Base-by-base conservation (phyloP, 2,797 vertebrate species). In the Poeciliopsis infans region DNA sequence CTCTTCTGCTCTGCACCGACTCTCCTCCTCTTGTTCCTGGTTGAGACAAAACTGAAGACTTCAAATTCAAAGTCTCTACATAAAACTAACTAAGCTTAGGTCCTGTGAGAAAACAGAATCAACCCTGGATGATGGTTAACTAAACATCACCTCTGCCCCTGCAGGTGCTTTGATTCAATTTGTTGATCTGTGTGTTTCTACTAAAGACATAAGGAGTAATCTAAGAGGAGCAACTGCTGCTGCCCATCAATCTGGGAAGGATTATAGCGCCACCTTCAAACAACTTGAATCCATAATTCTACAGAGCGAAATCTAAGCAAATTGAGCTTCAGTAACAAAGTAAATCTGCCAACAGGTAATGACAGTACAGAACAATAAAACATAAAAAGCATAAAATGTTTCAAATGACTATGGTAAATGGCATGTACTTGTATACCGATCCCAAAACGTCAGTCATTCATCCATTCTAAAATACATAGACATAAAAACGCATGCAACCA, bases 1-100 rank as follows among this genome's bases (percentile, higher is more conserved):
- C 87, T 45, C 71, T 75, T 81, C 85, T 71, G 71, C 77, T 79
- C 84, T 33, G 87, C 85, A 25, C 41, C 1, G 59, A 75, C 71
- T 49, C 57, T 23, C 78, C 43, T 75, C 86, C 79, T 74, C 82
- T 70, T 64, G 59, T 72, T 83, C 13, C 47, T 64, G 36, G 59
- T 43, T 2, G 33, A 78, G 43, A 75, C n/a, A 72, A 70, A 25
- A 31, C 47, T n/a, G 4, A 69, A 55, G 39, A n/a, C 39, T 25
- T 71, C 1, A 72, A 72, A 36, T 28, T 16, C 11, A 7, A 69
- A n/a, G 51, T 53, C 33, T 18, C 10, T 36, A 66, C 61, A 66
- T 23, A 11, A 20, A 36, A 36, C 20, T 20, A 23, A 66, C 16
- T 23, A 66, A 12, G 18, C 39, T 43, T n/a, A 69, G 12, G 1